Conservation (phyloP, 2,888 invertebrate species). For the Cinara cedri region DNA sequence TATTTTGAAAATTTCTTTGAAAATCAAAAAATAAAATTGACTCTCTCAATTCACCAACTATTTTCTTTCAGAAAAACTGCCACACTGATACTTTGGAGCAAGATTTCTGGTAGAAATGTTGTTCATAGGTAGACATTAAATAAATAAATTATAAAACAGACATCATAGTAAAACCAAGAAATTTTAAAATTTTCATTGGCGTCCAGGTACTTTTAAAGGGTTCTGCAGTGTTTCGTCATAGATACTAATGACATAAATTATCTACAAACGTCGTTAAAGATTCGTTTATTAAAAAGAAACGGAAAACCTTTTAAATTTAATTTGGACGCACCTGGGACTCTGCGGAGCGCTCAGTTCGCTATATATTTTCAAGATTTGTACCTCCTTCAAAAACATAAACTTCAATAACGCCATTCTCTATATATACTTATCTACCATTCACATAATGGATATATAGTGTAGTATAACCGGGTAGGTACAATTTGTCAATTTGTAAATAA, state of each 20-base stretch:
- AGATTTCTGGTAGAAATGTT: no score
- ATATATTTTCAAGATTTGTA: background rate
- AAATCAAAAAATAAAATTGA: no score
- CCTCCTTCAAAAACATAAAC: constrained; percentile 30
- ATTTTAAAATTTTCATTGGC: background rate
- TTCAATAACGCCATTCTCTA: constrained; percentile 3
- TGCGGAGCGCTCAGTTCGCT: background rate
- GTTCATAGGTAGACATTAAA: no score
- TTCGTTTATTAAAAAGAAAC: background rate
- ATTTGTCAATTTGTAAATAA: no score
- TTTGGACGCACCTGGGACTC: constrained; percentile 28
- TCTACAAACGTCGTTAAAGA: constrained; percentile 1
- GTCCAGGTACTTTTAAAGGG: no score
- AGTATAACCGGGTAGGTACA: no score
- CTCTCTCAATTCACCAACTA: no score
- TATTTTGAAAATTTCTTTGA: no score
- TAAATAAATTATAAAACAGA: no score
- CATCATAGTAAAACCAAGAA: no score
- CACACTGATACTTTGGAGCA: no score
- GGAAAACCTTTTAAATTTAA: constrained; percentile 40
- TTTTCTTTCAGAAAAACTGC: no score
- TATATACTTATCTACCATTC: constrained; percentile 14
- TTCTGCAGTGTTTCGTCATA: background rate
- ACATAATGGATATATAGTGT: background rate
- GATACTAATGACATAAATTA: constrained; percentile 7